These are phyloP conservation scores for Astreopora myriophthalma DNA, from an alignment of 64 coral and sea anemone species.

Conservation along the genomic window DNA sequence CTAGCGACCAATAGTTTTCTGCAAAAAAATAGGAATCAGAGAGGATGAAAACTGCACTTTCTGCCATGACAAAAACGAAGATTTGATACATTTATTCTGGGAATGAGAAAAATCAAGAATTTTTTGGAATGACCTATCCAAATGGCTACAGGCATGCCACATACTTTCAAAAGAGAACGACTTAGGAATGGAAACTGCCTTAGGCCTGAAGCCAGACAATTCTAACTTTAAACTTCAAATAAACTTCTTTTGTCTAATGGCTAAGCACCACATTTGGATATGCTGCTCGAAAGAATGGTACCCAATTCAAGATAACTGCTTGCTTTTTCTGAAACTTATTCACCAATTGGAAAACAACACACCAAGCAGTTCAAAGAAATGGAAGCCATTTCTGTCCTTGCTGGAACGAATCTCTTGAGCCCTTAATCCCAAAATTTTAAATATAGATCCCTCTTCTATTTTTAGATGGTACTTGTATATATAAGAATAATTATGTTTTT, in stretches of 20 bases:
- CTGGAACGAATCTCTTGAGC: too few species aligned
- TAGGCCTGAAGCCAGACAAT: not conserved
- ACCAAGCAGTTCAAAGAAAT: not conserved
- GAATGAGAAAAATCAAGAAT: not conserved
- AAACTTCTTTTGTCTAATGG: not conserved
- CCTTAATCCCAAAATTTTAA: too few species aligned
- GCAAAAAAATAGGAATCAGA: slow-evolving; percentile 11
- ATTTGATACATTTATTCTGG: slow-evolving; percentile 23
- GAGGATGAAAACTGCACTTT: not conserved
- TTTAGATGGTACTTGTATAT: too few species aligned
- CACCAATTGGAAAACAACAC: not conserved
- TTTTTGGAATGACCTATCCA: not conserved
- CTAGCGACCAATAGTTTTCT: slow-evolving; percentile 1
- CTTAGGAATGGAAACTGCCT: not conserved
- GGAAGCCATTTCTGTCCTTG: not conserved
- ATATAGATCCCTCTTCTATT: too few species aligned
- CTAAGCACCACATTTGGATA: not conserved
- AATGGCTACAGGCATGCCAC: not conserved
- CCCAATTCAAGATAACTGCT: not conserved
- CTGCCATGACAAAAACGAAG: slow-evolving; percentile 21
- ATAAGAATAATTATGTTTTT: too few species aligned
- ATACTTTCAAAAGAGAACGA: not conserved
- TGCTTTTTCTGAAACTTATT: not conserved
- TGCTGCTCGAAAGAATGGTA: slow-evolving; percentile 24
- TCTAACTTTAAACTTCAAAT: not conserved